A percentile compares a stretch with the other conserved stretches of the same genome.
Conservation (phyloP, 2,113 vertebrate genomes). For the Pionites leucogaster region DNA sequence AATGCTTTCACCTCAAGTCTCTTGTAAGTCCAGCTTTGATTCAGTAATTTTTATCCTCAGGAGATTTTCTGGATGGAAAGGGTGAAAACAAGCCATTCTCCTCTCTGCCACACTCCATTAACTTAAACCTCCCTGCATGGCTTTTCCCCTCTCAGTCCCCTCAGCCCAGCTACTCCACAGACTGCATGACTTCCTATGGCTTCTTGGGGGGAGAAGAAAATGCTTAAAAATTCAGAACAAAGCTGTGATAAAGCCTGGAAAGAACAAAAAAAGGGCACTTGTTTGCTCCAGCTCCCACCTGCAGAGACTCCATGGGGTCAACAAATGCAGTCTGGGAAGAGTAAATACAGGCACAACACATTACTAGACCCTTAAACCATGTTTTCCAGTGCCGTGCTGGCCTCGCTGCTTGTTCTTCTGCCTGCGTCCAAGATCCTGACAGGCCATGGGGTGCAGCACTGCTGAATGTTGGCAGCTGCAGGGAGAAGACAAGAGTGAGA, state of each 20-base stretch:
- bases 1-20: background rate
- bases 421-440: background rate
- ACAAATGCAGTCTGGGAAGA: background rate
- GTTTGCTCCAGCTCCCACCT: background rate
- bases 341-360: background rate
- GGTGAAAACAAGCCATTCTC: background rate
- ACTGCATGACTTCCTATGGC: accelerated
- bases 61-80: background rate
- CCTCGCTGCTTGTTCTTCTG: background rate
- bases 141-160: background rate
- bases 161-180: background rate
- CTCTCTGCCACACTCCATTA: background rate
- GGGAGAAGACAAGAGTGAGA: background rate
- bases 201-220: background rate
- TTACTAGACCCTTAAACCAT: background rate
- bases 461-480: background rate
- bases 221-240: background rate
- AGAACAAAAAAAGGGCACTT: background rate
- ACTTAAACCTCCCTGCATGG: background rate
- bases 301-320: accelerated
- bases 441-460: background rate
- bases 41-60: background rate
- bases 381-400: background rate
- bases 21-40: background rate
- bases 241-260: background rate